Evolutionary conservation across 2,797 vertebrate genomes (phyloP), one percentile per base, ranked within the genome.

Genomic region (Danio albolineatus): DNA sequence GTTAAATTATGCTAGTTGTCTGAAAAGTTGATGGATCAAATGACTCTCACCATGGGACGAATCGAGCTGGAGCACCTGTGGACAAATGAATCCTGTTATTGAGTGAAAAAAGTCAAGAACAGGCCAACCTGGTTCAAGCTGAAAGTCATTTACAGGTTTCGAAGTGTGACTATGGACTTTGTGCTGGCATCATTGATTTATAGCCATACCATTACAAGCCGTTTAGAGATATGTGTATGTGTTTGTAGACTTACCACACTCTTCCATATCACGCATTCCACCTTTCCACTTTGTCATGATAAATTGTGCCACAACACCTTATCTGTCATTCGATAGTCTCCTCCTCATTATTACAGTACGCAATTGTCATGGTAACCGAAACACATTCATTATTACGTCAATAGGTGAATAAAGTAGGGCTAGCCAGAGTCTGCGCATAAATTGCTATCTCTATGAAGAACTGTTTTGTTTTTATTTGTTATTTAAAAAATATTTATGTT

Each of bases 121-220:
- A 38, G 12, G 7, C 13, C 19, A 41, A 49, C 13, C n/a, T 6
- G 8, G 28, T 53, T 70, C 48, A 39, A 17, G 1, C 1, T 38
- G 48, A 53, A 1, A 4, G 12, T 7, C 17, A 28, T n/a, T 44
- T 4, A 6, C 5, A 59, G 53, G 7, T 48, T 67, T 46, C 8
- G 44, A 51, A 43, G 5, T 16, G 62, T 12, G 12, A 14, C 4
- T 19, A 28, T 77, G 74, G 36, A 78, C 74, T 75, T 80, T 78
- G 70, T 2, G 0, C 69, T 21, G 59, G 7, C 7, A n/a, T 78
- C n/a, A 80, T 21, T 69, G 16, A 76, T 77, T 81, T 77, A 78
- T 48, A 44, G 10, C n/a, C 16, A 6, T 14, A 14, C 5, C n/a
- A 71, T 56, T 36, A 78, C n/a, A 0, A 43, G 66, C 13, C 4